Evolutionary conservation across 2,888 invertebrate genomes (phyloP), one percentile per base, ranked within the genome.

Genomic region (Tinea pellionella): DNA sequence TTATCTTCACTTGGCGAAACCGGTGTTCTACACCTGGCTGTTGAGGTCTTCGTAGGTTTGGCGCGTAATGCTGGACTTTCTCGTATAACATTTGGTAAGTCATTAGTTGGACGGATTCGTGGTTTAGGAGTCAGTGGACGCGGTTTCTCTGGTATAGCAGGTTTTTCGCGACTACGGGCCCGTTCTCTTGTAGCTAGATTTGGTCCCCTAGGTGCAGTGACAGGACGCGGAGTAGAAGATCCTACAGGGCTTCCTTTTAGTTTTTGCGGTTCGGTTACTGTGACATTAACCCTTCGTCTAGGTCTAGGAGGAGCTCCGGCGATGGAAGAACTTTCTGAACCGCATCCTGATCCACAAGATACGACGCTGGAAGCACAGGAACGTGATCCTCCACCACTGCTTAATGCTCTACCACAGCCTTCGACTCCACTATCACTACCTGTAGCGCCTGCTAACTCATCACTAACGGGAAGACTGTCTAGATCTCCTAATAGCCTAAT

Each of bases 341-440:
- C 94, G 69, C 92, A 92, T 7, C 93, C 93, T 1, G 93, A 94
- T 64, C 92, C 93, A 71, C 92, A 93, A 63, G 94, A 94, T 18
- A 93, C 92, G 62, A 94, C 89, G 64, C 94, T 94, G 43, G 94
- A 94, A 65, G 93, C 93, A 70, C 93, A 93, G 15, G 94, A 94
- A 2, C 91, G 88, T 55, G 91, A 91, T 58, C 92, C 90, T 9
- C 91, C 89, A 3, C 89, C 89, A 67, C 92, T 92, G 69, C 92
- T 92, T 43, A 91, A 89, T 61, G 92, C 93, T 16, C 92, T 92
- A 61, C 85, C 82, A 58, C 88, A 88, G 57, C 93, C 92, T 69
- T 94, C 94, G 13, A 94, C 92, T 4, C 94, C 95, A 69, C 94
- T 94, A 71, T 94, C 94, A 73, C 93, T 94, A 61, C 94, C 94